phyloP scores from a whole-genome alignment of 2,113 vertebrate genomes.

The Tupaia tana region DNA sequence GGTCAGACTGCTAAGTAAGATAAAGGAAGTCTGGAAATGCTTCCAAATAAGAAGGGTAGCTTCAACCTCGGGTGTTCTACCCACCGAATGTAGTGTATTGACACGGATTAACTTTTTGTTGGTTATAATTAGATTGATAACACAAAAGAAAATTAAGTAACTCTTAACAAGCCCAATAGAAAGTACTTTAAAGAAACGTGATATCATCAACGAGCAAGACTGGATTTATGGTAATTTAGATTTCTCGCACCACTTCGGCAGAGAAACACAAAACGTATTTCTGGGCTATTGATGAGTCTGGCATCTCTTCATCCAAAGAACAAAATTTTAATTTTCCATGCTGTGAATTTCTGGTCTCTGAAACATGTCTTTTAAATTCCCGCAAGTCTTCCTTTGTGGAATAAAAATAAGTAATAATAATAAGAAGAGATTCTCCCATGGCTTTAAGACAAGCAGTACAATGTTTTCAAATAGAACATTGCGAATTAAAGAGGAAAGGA shows the following conservation, averaged over 20 bases:
- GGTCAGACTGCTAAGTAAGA: background rate
- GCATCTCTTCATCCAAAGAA: slow-evolving; percentile 21
- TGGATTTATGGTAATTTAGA: slow-evolving; percentile 37
- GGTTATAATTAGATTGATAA: slow-evolving; percentile 26
- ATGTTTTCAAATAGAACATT: background rate
- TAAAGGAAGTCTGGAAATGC: background rate
- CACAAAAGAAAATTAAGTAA: slow-evolving; percentile 61
- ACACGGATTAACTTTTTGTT: slow-evolving; percentile 7
- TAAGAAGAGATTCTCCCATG: background rate
- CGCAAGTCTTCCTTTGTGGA: background rate
- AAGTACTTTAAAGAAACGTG: slow-evolving; percentile 9
- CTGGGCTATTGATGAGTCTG: background rate
- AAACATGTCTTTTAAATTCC: slow-evolving; percentile 4
- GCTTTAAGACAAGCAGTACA: background rate
- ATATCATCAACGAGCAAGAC: slow-evolving; percentile 31
- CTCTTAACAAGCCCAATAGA: background rate
- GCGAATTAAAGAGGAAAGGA: background rate
- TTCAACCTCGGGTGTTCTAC: background rate
- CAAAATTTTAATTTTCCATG: background rate
- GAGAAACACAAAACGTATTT: slow-evolving; percentile 9
- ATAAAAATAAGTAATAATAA: background rate
- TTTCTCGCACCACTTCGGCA: background rate
- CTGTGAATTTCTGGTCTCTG: background rate
- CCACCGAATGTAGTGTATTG: background rate
- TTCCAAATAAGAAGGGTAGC: background rate